A percentile compares a stretch with the other conserved stretches of the same genome.
Evolutionary conservation across 2,888 invertebrate genomes (phyloP).

Genomic region (Euzophera pinguis): DNA sequence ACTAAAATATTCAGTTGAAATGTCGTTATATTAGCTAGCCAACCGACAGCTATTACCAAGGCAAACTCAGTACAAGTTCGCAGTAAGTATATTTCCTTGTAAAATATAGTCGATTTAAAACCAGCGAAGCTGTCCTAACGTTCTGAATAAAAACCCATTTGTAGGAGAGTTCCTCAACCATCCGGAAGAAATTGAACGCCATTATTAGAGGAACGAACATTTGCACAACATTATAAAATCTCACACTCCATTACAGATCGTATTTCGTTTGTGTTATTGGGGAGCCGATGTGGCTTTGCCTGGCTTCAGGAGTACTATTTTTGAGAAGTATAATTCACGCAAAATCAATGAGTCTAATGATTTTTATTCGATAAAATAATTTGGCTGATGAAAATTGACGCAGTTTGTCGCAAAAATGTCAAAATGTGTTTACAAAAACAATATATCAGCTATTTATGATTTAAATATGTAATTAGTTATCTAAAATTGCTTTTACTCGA

Average conservation of each 20-base stretch:
- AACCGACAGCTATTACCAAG: neutral
- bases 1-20: too few species aligned
- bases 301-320: neutral
- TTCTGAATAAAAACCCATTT: slow-evolving; percentile 11
- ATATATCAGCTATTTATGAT: too few species aligned
- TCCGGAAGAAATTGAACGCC: slow-evolving; percentile 10
- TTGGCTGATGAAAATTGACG: too few species aligned
- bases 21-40: too few species aligned
- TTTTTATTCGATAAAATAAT: too few species aligned
- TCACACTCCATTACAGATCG: slow-evolving; percentile 7
- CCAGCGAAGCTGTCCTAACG: slow-evolving; percentile 1
- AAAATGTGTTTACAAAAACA: too few species aligned
- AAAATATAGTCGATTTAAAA: slow-evolving; percentile 5
- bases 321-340: too few species aligned
- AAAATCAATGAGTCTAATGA: too few species aligned
- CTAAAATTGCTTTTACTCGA: too few species aligned
- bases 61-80: neutral
- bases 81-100: neutral
- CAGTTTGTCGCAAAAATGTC: too few species aligned
- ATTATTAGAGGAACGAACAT: slow-evolving; percentile 2
- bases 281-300: neutral
- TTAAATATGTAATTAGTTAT: too few species aligned
- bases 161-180: slow-evolving; percentile 4
- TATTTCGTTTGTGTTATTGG: neutral
- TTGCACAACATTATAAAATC: slow-evolving; percentile 9